Conservation (phyloP, 2,113 vertebrate species). For the Corydoras maculifer region DNA sequence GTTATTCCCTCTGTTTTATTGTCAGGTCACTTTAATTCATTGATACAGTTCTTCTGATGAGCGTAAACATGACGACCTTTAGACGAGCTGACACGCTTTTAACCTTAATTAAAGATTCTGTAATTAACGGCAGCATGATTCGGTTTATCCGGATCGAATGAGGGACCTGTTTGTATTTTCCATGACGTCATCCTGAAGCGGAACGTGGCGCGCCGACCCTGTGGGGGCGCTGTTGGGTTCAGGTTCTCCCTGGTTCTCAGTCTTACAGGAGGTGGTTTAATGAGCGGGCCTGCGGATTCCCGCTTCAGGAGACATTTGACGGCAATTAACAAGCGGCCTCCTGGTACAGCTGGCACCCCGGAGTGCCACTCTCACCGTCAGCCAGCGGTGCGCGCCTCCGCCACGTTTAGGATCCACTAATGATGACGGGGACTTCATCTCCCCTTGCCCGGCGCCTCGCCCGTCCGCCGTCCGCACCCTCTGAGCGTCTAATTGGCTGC, state of each 20-base stretch:
- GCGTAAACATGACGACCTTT: too few species aligned
- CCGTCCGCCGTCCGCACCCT: conserved; percentile 2
- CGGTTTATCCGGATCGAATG: too few species aligned
- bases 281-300: not conserved
- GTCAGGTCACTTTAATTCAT: too few species aligned
- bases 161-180: too few species aligned
- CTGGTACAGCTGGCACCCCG: not conserved
- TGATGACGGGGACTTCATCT: conserved; percentile 17
- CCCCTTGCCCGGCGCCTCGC: not conserved
- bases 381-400: not conserved
- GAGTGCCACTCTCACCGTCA: not conserved
- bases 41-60: too few species aligned
- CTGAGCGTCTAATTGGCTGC: conserved; percentile 55
- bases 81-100: too few species aligned
- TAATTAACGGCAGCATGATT: too few species aligned
- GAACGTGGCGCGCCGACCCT: too few species aligned
- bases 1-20: too few species aligned
- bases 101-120: too few species aligned
- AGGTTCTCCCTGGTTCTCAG: not conserved
- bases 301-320: conserved; percentile 17
- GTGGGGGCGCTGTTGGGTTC: too few species aligned
- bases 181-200: too few species aligned
- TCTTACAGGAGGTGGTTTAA: conserved; percentile 22
- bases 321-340: conserved; percentile 36
- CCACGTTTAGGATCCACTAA: conserved; percentile 14